phyloP scores from a whole-genome alignment of 2,797 vertebrate species.

The Eupleurogrammus muticus region DNA sequence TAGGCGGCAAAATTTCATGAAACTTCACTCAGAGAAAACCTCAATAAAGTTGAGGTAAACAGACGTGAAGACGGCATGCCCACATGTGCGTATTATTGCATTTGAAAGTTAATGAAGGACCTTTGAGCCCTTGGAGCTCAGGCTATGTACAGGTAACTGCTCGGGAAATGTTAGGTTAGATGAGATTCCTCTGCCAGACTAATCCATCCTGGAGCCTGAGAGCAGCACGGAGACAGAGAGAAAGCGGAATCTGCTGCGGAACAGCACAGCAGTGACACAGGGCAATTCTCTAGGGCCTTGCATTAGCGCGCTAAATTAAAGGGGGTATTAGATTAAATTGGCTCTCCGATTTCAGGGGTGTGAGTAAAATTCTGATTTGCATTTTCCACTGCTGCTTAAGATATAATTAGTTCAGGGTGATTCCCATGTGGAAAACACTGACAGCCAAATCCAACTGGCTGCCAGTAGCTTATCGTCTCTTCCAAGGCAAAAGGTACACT shows the following conservation, averaged over 20 bases:
- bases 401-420: conserved; percentile 90
- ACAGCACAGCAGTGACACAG: conserved; percentile 81
- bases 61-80: conserved; percentile 45
- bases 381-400: conserved; percentile 87
- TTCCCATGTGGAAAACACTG: conserved; percentile 88
- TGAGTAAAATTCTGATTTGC: conserved; percentile 91
- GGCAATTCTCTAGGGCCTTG: conserved; percentile 87
- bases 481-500: conserved; percentile 73
- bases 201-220: conserved; percentile 82
- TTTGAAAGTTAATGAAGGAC: conserved; percentile 78
- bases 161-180: conserved; percentile 85
- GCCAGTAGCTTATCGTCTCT: conserved; percentile 81
- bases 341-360: conserved; percentile 89
- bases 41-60: conserved; percentile 51
- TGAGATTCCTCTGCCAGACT: conserved; percentile 82
- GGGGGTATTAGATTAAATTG: conserved; percentile 91
- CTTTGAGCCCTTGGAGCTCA: conserved; percentile 73
- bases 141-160: conserved; percentile 80
- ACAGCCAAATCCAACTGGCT: conserved; percentile 86
- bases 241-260: conserved; percentile 72
- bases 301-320: conserved; percentile 89
- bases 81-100: conserved; percentile 59
- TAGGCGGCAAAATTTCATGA: background rate
- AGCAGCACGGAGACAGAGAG: conserved; percentile 57
- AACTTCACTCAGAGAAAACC: conserved; percentile 17